Conservation (phyloP, 1,140 invertebrate species). For the Drosophila seguyi region DNA sequence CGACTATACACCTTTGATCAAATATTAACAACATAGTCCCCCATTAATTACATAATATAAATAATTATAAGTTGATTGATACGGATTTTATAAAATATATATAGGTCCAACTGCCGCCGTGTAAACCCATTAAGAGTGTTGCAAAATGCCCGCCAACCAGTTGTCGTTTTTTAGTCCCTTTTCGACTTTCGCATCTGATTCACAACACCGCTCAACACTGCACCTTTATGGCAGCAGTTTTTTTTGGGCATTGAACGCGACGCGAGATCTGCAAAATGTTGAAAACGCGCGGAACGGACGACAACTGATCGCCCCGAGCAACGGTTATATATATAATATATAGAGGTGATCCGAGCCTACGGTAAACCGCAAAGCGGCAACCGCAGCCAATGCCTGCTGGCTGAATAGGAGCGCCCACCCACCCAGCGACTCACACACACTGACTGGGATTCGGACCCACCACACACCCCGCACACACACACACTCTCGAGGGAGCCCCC, state of each 20-base stretch:
- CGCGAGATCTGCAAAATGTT: slow-evolving; percentile 65
- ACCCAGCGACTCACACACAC: slow-evolving; percentile 39
- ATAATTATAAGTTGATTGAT: not conserved
- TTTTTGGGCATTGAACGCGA: slow-evolving; percentile 61
- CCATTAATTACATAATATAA: too few species aligned
- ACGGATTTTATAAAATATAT: not conserved
- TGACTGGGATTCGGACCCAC: slow-evolving; percentile 21
- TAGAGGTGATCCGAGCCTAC: slow-evolving; percentile 17
- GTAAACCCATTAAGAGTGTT: not conserved
- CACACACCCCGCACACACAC: slow-evolving; percentile 15
- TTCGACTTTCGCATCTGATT: slow-evolving; percentile 53
- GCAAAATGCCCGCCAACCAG: not conserved
- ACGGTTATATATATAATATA: slow-evolving; percentile 8
- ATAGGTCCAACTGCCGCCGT: not conserved
- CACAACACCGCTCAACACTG: slow-evolving; percentile 16
- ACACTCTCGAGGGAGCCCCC: slow-evolving; percentile 45
- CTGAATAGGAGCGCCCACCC: slow-evolving; percentile 31
- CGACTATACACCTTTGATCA: too few species aligned
- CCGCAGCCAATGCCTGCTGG: slow-evolving; percentile 52
- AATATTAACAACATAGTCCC: too few species aligned
- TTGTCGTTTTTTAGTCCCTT: slow-evolving; percentile 39
- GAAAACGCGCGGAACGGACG: slow-evolving; percentile 32
- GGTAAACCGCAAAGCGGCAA: slow-evolving; percentile 10
- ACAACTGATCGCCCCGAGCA: slow-evolving; percentile 32
- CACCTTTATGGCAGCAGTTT: slow-evolving; percentile 53